These are phyloP conservation scores for Endotricha flammealis DNA, from an alignment of 2,888 invertebrate species.

Conservation along the genomic window DNA sequence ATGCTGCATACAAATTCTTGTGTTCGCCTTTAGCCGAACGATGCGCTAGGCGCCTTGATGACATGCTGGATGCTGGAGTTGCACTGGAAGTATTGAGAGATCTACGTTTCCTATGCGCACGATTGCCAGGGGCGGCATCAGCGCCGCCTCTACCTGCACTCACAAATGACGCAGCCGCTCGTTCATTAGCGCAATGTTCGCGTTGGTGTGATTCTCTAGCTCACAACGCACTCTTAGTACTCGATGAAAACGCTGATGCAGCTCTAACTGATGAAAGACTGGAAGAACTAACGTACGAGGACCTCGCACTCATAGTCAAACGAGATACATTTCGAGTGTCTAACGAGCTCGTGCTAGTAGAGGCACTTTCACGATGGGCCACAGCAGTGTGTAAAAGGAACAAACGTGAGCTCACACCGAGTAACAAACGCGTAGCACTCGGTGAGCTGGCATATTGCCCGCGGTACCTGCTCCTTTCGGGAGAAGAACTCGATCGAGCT, in stretches of 20 bases:
- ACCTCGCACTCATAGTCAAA: slow-evolving; percentile 80
- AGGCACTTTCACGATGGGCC: slow-evolving; percentile 79
- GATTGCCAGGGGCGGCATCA: slow-evolving; percentile 64
- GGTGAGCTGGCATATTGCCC: slow-evolving; percentile 79
- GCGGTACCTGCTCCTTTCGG: slow-evolving; percentile 82
- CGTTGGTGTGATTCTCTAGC: slow-evolving; percentile 80
- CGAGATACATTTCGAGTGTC: slow-evolving; percentile 83
- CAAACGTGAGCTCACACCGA: slow-evolving; percentile 62
- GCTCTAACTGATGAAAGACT: slow-evolving; percentile 59
- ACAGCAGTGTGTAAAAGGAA: slow-evolving; percentile 65
- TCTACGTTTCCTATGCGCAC: slow-evolving; percentile 67
- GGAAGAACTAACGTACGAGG: slow-evolving; percentile 80
- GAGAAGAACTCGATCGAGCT: slow-evolving; percentile 81
- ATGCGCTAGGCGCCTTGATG: slow-evolving; percentile 82
- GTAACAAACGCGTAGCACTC: slow-evolving; percentile 62
- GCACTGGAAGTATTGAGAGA: slow-evolving; percentile 82
- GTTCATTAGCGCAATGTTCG: slow-evolving; percentile 62
- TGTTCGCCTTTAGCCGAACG: slow-evolving; percentile 83
- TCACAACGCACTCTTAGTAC: slow-evolving; percentile 80
- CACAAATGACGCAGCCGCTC: slow-evolving; percentile 52
- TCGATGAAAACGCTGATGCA: slow-evolving; percentile 64
- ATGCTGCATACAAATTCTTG: slow-evolving; percentile 85
- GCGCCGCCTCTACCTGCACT: slow-evolving; percentile 70
- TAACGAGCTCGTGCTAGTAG: slow-evolving; percentile 80
- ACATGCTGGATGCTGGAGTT: slow-evolving; percentile 79